These are phyloP conservation scores for Acanthosepion pharaonis DNA, from an alignment of 2,888 invertebrate genomes.

Conservation along the genomic window DNA sequence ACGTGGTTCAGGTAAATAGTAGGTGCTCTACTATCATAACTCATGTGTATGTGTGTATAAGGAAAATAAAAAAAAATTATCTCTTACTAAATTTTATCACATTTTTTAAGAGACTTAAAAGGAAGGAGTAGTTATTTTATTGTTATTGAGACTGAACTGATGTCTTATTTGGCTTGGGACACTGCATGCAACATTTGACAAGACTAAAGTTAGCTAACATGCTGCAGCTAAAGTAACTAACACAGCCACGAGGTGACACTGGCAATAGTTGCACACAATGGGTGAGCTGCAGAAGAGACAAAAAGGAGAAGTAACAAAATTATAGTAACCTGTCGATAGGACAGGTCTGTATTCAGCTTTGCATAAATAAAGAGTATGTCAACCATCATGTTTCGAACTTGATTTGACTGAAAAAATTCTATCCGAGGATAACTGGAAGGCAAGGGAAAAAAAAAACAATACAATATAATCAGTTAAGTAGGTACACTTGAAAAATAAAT, in stretches of 20 bases:
- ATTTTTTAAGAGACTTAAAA: neutral
- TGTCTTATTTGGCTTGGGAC: neutral
- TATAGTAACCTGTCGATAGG: slow-evolving; percentile 70
- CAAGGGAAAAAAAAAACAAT: neutral
- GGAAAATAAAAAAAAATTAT: neutral
- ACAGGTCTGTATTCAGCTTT: slow-evolving; percentile 80
- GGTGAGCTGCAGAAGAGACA: neutral
- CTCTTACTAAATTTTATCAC: neutral
- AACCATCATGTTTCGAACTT: slow-evolving; percentile 85
- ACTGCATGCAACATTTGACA: slow-evolving; percentile 25
- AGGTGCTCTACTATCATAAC: neutral
- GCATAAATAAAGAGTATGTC: slow-evolving; percentile 79
- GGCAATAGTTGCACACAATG: neutral
- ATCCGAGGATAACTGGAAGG: slow-evolving; percentile 80
- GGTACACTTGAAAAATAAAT: neutral
- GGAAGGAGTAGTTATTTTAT: neutral
- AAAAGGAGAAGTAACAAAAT: neutral
- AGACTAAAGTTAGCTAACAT: slow-evolving; percentile 3
- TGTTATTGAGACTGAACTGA: neutral
- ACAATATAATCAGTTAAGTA: neutral
- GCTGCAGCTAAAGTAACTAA: slow-evolving; percentile 34
- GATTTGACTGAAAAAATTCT: slow-evolving; percentile 83
- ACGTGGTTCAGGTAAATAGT: neutral
- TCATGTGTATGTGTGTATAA: neutral
- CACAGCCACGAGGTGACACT: slow-evolving; percentile 25